Evolutionary conservation across 2,888 invertebrate species (phyloP).

Genomic region (Sinotaia quadrata): DNA sequence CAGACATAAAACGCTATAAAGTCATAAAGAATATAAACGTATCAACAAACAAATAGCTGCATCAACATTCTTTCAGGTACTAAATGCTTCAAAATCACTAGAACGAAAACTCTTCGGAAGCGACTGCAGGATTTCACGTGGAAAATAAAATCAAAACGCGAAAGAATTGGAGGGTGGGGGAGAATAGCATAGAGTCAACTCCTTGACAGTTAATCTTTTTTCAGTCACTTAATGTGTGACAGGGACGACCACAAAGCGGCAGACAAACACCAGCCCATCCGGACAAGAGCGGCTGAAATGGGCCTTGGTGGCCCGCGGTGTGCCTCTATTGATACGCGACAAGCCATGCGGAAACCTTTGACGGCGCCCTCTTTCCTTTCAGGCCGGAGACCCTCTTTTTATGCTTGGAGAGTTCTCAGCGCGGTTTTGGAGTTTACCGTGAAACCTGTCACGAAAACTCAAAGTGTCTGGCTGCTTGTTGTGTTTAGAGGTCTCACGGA

Average conservation of each 20-base stretch:
- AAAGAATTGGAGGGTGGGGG: neutral
- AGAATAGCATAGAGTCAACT: neutral
- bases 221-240: neutral
- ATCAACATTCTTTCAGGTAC: too few species aligned
- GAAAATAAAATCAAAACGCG: neutral
- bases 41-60: too few species aligned
- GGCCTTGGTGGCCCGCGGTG: neutral
- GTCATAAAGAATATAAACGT: too few species aligned
- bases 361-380: neutral
- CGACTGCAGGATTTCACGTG: neutral
- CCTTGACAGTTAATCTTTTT: neutral
- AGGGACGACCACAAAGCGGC: neutral
- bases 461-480: too few species aligned
- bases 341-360: neutral
- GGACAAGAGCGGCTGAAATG: slow-evolving; percentile 1
- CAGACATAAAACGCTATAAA: too few species aligned
- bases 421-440: too few species aligned
- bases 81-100: too few species aligned
- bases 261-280: neutral
- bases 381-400: neutral
- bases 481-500: too few species aligned
- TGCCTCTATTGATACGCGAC: neutral
- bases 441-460: too few species aligned
- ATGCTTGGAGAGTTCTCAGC: too few species aligned
- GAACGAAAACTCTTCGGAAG: too few species aligned